Percentiles rank a stretch among this genome's conserved stretches.
These are phyloP conservation scores for Acleris holmiana DNA, from an alignment of 2,888 invertebrate genomes.

Conservation along the genomic window DNA sequence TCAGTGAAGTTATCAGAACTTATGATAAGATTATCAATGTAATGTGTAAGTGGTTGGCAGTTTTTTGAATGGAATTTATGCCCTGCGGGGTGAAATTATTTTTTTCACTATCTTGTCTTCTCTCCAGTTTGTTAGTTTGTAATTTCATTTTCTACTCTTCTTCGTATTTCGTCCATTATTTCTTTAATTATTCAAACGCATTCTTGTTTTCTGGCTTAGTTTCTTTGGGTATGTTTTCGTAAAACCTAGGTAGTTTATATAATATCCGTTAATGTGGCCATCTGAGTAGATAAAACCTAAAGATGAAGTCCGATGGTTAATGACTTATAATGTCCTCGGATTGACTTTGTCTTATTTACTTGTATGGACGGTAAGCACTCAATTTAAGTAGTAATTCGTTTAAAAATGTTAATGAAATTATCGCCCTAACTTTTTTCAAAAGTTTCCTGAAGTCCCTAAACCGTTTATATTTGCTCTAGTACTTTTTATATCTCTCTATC, in stretches of 20 bases:
- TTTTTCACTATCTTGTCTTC: conserved; percentile 55
- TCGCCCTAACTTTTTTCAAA: conserved; percentile 8
- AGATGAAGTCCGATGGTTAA: background rate
- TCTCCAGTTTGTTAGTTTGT: conserved; percentile 59
- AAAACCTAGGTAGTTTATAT: conserved; percentile 4
- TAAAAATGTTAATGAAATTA: conserved; percentile 15
- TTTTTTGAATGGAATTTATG: conserved; percentile 70
- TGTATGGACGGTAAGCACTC: conserved; percentile 5
- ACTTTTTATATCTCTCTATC: conserved; percentile 76
- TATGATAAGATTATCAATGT: conserved; percentile 77
- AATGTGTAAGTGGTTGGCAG: conserved; percentile 79
- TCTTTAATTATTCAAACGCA: conserved; percentile 44
- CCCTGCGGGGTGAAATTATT: conserved; percentile 51
- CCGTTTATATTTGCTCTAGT: conserved; percentile 44
- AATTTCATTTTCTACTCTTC: conserved; percentile 61
- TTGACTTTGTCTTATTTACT: background rate
- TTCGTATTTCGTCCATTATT: conserved; percentile 59
- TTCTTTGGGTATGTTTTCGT: conserved; percentile 58
- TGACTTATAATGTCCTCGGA: too few species aligned
- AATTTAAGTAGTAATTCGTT: conserved; percentile 19
- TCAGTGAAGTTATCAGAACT: conserved; percentile 80
- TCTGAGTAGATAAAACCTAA: conserved; percentile 6
- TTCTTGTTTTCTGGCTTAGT: conserved; percentile 65
- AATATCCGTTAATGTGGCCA: conserved; percentile 10
- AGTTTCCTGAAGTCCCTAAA: conserved; percentile 7